These are phyloP conservation scores for Panzeria rudis DNA, from an alignment of 2,888 invertebrate genomes.

Conservation along the genomic window DNA sequence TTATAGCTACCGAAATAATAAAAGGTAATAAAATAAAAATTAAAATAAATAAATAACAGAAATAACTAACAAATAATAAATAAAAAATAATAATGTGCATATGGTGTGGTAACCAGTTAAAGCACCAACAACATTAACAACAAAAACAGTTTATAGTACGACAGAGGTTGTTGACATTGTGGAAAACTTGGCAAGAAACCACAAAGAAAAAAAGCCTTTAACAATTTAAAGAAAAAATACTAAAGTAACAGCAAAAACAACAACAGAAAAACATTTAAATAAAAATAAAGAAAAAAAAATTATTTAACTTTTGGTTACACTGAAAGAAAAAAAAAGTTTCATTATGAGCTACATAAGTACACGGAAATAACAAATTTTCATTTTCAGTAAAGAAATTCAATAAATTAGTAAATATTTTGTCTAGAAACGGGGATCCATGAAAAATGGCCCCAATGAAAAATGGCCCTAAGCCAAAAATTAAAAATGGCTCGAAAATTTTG, in stretches of 20 bases:
- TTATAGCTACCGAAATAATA: slow-evolving; percentile 15
- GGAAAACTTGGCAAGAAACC: slow-evolving; percentile 66
- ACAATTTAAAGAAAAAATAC: slow-evolving; percentile 39
- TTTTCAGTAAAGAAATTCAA: too few species aligned
- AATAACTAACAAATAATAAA: slow-evolving; percentile 43
- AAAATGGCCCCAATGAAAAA: too few species aligned
- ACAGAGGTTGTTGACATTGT: slow-evolving; percentile 70
- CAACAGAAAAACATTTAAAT: slow-evolving; percentile 37
- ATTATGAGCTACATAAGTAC: too few species aligned
- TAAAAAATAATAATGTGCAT: slow-evolving; percentile 44
- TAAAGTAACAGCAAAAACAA: slow-evolving; percentile 4
- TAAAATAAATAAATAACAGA: slow-evolving; percentile 37
- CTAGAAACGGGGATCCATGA: too few species aligned
- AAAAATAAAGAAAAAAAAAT: slow-evolving; percentile 24
- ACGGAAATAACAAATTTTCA: too few species aligned
- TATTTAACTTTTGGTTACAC: slow-evolving; percentile 31
- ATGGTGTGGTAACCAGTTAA: slow-evolving; percentile 64
- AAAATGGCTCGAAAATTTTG: too few species aligned
- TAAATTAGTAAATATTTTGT: too few species aligned
- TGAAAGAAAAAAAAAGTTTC: slow-evolving; percentile 27
- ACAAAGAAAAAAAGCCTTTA: slow-evolving; percentile 45
- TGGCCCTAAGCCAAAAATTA: too few species aligned
- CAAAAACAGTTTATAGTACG: slow-evolving; percentile 25
- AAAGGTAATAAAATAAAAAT: slow-evolving; percentile 6
- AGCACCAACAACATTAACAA: slow-evolving; percentile 46